Evolutionary conservation across 2,113 vertebrate genomes (phyloP), one percentile per base, ranked within the genome.

Genomic region (Cranoglanis bouderius): DNA sequence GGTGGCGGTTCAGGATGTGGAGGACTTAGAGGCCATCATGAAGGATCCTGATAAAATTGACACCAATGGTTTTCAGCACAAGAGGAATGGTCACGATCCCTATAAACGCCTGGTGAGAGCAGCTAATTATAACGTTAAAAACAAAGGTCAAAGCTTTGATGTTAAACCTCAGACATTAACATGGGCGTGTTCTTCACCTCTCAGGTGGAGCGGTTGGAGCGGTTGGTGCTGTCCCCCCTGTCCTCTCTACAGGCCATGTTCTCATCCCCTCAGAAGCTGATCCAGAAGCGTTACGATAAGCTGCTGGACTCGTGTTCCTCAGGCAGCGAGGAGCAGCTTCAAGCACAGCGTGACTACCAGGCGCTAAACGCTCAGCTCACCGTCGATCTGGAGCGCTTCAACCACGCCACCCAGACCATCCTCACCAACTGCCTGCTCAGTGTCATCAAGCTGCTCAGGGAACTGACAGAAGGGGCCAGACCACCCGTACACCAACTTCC

Each of bases 201-300:
- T 18, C 53, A 86, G 85, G 85, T 77, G 26, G 93, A 94, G 81
- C 94, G 93, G 38, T 82, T 97, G 92, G 96, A 98, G 92, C 95
- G 89, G 81, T 90, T 96, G 88, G 96, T 98, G 82, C 92, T 98
- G 90, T 91, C 40, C 7, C 99, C 98, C 0, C 96, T 99, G 84
- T 94, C 95, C 13, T 93, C 94, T 2, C 95, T 99, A 55, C 97
- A 97, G 85, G 92, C 96, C 92, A 96, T 98, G 90, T 99, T 99
- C 90, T 91, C 96, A 0, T 96, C 96, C 29, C 99, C 99, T 1
- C 98, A 98, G 94, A 99, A 99, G 93, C 98, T 99, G 88, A 98
- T 99, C 91, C 98, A 99, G 94, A 99, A 99, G 91, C 97, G 99
- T 75, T 98, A 99, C 1, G 98, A 99, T 95, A 99, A 99, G 92